Evolutionary conservation across 2,797 vertebrate species (phyloP).

Genomic region (Diceros bicornis): DNA sequence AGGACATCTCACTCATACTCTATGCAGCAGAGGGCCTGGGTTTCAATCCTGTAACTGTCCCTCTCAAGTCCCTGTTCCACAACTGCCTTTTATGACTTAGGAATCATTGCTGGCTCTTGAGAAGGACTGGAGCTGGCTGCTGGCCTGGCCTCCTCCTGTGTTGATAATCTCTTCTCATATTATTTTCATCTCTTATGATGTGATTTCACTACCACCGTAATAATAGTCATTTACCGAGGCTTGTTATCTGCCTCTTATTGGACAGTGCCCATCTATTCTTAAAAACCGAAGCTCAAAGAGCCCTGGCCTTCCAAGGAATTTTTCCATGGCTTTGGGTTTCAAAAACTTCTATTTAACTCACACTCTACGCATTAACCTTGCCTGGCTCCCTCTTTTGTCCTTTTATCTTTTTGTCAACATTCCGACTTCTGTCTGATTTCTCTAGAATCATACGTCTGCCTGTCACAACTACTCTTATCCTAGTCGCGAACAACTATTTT

Average conservation of each 20-base stretch:
- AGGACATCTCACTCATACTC: neutral
- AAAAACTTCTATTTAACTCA: constrained; percentile 23
- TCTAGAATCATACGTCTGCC: neutral
- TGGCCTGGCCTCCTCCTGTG: constrained; percentile 20
- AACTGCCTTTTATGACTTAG: constrained; percentile 23
- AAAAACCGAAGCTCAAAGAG: neutral
- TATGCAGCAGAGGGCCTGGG: neutral
- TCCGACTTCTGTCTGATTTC: constrained; percentile 15
- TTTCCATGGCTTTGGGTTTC: neutral
- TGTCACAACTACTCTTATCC: constrained; percentile 8
- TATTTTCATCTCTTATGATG: neutral
- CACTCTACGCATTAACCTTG: neutral
- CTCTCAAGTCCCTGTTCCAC: neutral
- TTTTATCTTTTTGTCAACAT: neutral
- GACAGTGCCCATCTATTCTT: neutral
- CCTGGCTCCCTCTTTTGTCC: neutral
- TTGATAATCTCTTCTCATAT: constrained; percentile 31
- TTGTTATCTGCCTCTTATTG: constrained; percentile 42
- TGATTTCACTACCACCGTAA: neutral
- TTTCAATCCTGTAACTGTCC: neutral
- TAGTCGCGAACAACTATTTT: neutral
- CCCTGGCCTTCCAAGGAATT: constrained; percentile 6
- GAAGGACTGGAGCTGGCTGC: neutral
- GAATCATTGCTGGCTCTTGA: constrained; percentile 38
- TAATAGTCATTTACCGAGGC: neutral